phyloP scores from a whole-genome alignment of 2,888 invertebrate species.

The Drosophila multiciliata region DNA sequence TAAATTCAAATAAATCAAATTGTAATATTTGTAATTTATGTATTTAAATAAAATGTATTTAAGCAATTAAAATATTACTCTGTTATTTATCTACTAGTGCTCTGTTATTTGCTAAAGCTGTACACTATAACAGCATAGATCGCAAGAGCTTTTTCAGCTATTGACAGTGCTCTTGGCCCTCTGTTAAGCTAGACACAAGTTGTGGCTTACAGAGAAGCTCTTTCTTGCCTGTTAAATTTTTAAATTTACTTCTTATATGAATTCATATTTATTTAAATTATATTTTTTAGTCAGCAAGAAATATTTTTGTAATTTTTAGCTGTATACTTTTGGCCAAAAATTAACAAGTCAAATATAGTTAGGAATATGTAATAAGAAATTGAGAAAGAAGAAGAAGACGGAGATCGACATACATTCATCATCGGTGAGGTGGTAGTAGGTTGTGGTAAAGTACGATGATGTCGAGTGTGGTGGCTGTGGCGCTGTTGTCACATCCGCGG shows the following conservation, averaged over 20 bases:
- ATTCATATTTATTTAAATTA: not conserved
- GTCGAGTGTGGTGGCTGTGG: conserved; percentile 81
- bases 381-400: not conserved
- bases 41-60: not conserved
- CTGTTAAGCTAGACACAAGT: not conserved
- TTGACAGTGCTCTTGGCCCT: not conserved
- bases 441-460: conserved; percentile 84
- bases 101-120: not conserved
- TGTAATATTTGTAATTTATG: not conserved
- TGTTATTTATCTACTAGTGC: not conserved
- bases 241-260: not conserved
- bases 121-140: not conserved
- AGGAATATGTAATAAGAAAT: no score
- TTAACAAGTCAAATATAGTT: not conserved
- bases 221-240: not conserved
- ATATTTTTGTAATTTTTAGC: not conserved
- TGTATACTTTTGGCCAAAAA: not conserved
- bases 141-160: not conserved
- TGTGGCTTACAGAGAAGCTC: not conserved
- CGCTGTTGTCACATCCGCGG: conserved; percentile 73
- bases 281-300: not conserved
- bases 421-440: conserved; percentile 84
- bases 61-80: not conserved
- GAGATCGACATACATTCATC: conserved; percentile 84
- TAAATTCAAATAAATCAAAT: not conserved